phyloP scores from a whole-genome alignment of 2,113 vertebrate species.

The Hemiprocne comata region DNA sequence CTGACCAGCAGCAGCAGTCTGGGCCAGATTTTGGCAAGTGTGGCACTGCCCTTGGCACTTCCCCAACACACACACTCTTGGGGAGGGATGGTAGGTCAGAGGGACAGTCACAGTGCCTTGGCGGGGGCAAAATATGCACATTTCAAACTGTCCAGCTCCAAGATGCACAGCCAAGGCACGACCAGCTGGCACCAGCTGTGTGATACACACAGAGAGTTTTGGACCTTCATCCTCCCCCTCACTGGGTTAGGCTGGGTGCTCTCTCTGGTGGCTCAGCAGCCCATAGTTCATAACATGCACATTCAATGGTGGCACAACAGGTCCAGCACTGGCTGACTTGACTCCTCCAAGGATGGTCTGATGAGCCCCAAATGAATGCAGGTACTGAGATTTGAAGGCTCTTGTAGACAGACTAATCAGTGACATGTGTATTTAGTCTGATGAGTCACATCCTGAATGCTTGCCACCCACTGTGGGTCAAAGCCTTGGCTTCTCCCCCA shows the following conservation, averaged over 20 bases:
- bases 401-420: not conserved
- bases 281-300: accelerated
- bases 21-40: not conserved
- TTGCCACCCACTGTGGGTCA: not conserved
- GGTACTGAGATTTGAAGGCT: not conserved
- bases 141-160: not conserved
- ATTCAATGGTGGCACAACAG: not conserved
- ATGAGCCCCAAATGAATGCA: accelerated
- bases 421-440: not conserved
- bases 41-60: not conserved
- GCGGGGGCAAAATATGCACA: not conserved
- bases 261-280: not conserved
- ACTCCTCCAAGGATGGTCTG: not conserved
- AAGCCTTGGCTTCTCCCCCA: not conserved
- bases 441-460: not conserved
- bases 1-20: not conserved
- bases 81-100: accelerated
- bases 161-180: not conserved
- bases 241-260: accelerated
- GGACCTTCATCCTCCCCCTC: not conserved
- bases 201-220: not conserved
- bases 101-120: not conserved
- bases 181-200: not conserved
- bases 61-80: not conserved
- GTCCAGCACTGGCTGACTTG: not conserved